Evolutionary conservation across 2,797 vertebrate genomes (phyloP).

Genomic region (Pelobates cultripes): DNA sequence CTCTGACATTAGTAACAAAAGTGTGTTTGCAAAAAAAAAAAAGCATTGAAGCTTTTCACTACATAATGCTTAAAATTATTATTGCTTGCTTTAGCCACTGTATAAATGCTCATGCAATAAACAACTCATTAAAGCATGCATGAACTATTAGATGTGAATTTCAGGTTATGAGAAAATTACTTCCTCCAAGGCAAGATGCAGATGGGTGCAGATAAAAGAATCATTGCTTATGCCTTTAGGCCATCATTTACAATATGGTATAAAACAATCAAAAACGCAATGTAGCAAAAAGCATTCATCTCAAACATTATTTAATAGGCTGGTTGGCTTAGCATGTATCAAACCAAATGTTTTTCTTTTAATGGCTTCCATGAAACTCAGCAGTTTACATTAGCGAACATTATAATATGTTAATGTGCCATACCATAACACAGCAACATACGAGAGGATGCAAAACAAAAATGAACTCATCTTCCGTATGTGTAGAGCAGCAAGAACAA

Average conservation of each 20-base stretch:
- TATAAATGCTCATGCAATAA: slow-evolving; percentile 69
- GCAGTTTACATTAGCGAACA: slow-evolving; percentile 18
- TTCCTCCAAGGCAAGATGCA: slow-evolving; percentile 10
- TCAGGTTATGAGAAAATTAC: slow-evolving; percentile 24
- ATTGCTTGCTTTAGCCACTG: slow-evolving; percentile 60
- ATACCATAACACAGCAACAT: not conserved
- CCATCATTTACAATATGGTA: slow-evolving; percentile 12
- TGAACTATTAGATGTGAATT: slow-evolving; percentile 26
- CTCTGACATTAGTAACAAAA: slow-evolving; percentile 36
- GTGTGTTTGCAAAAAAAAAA: slow-evolving; percentile 42
- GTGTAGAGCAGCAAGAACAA: too few relatives aligned
- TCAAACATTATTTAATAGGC: slow-evolving; percentile 42
- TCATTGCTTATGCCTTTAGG: slow-evolving; percentile 4
- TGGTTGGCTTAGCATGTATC: slow-evolving; percentile 41
- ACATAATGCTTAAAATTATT: slow-evolving; percentile 60
- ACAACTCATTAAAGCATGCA: slow-evolving; percentile 56
- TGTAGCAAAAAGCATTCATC: slow-evolving; percentile 12
- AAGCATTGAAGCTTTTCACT: slow-evolving; percentile 62
- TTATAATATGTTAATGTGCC: slow-evolving; percentile 25
- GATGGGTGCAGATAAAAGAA: slow-evolving; percentile 22
- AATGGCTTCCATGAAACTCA: slow-evolving; percentile 12
- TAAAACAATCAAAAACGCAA: slow-evolving; percentile 22
- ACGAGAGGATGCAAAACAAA: slow-evolving; percentile 23
- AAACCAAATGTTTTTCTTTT: slow-evolving; percentile 9
- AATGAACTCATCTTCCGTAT: not conserved